phyloP scores from a whole-genome alignment of 2,113 vertebrate species.

The Poecile atricapillus region DNA sequence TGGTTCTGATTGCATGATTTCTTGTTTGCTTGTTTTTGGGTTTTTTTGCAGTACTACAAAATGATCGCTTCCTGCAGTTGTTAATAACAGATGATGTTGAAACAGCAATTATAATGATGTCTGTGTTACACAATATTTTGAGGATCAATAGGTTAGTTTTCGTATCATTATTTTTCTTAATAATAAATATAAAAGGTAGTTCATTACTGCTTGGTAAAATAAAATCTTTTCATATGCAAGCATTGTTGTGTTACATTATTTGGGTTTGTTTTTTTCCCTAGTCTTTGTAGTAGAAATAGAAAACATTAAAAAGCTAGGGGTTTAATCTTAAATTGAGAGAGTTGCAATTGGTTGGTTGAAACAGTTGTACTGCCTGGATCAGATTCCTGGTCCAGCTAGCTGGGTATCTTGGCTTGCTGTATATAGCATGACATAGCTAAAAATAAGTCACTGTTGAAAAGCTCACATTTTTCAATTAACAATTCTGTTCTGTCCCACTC shows the following conservation, averaged over 20 bases:
- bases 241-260: neutral
- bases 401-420: neutral
- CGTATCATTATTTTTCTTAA: neutral
- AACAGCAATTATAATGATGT: constrained; percentile 75
- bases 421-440: neutral
- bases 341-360: neutral
- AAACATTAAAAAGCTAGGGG: neutral
- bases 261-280: rapidly evolving
- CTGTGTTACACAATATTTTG: constrained; percentile 81
- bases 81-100: constrained; percentile 84
- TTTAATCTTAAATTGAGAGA: neutral
- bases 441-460: neutral
- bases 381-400: neutral
- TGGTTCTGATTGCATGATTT: neutral
- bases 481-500: neutral
- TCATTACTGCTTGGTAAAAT: neutral
- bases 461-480: neutral
- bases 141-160: constrained; percentile 80
- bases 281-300: neutral
- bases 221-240: neutral
- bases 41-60: constrained; percentile 80
- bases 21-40: constrained; percentile 26
- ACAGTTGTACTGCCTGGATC: neutral
- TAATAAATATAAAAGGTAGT: neutral
- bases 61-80: constrained; percentile 82